These are phyloP conservation scores for Pterois miles DNA, from an alignment of 2,797 vertebrate species.

Conservation along the genomic window DNA sequence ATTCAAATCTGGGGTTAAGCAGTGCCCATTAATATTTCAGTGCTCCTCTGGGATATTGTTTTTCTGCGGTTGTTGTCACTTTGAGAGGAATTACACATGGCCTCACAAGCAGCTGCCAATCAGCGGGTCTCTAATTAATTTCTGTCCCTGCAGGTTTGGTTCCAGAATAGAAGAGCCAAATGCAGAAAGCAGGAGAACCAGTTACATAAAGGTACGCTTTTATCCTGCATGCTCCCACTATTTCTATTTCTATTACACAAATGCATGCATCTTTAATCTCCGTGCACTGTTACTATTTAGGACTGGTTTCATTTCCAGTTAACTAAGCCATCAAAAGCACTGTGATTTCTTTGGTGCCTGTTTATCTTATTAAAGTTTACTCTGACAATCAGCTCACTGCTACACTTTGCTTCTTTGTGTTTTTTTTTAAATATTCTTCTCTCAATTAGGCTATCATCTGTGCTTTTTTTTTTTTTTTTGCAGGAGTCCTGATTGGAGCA, in stretches of 20 bases:
- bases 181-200: slow-evolving; percentile 99
- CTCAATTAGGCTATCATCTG: slow-evolving; percentile 48
- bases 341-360: slow-evolving; percentile 21
- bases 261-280: slow-evolving; percentile 20
- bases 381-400: slow-evolving; percentile 4
- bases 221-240: slow-evolving; percentile 28
- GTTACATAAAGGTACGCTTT: slow-evolving; percentile 93
- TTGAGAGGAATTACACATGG: slow-evolving; percentile 82
- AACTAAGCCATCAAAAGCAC: slow-evolving; percentile 36
- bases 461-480: slow-evolving; percentile 32
- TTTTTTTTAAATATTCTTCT: slow-evolving; percentile 22
- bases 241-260: slow-evolving; percentile 1
- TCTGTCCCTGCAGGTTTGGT: slow-evolving; percentile 92
- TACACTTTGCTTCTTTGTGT: slow-evolving; percentile 15
- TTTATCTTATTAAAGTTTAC: slow-evolving; percentile 35
- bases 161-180: slow-evolving; percentile 98
- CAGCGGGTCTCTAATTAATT: slow-evolving; percentile 80
- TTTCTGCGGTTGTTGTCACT: slow-evolving; percentile 84
- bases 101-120: slow-evolving; percentile 85
- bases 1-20: slow-evolving; percentile 85
- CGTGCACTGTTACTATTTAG: slow-evolving; percentile 15
- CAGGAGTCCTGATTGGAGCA: slow-evolving; percentile 97
- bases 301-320: slow-evolving; percentile 26
- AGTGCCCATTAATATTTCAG: slow-evolving; percentile 85
- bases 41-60: slow-evolving; percentile 81